These are phyloP conservation scores for Cynopterus brachyotis DNA, from an alignment of 2,113 vertebrate genomes.

Conservation along the genomic window DNA sequence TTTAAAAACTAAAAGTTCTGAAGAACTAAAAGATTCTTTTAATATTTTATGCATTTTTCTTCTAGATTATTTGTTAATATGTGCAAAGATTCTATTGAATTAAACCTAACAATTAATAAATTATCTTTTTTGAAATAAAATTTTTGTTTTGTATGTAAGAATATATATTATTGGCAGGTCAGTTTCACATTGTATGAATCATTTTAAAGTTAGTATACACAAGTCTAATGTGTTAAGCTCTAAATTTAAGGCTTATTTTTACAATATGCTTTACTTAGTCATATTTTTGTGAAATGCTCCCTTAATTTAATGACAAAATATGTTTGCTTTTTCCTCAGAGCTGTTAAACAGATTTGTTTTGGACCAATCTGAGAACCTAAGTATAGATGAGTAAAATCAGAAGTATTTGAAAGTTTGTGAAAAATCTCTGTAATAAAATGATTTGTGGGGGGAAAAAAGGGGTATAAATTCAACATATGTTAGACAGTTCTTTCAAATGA, in stretches of 20 bases:
- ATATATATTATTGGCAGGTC: neutral
- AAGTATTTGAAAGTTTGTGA: neutral
- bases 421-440: neutral
- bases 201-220: neutral
- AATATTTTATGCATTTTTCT: neutral
- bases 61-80: neutral
- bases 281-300: neutral
- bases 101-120: neutral
- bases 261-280: neutral
- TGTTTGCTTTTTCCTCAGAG: neutral
- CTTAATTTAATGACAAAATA: constrained; percentile 6
- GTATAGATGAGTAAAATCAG: neutral
- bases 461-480: neutral
- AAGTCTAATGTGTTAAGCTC: neutral
- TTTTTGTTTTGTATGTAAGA: neutral
- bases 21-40: neutral
- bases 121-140: neutral
- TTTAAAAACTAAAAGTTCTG: neutral
- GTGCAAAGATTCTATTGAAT: neutral
- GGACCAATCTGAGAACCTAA: neutral
- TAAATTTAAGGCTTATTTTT: constrained; percentile 19
- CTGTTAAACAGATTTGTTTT: neutral
- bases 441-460: neutral
- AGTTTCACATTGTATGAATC: neutral
- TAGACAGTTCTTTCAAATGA: neutral